Base-by-base conservation (phyloP, 2,113 vertebrate species). In the Gymnogyps californianus region DNA sequence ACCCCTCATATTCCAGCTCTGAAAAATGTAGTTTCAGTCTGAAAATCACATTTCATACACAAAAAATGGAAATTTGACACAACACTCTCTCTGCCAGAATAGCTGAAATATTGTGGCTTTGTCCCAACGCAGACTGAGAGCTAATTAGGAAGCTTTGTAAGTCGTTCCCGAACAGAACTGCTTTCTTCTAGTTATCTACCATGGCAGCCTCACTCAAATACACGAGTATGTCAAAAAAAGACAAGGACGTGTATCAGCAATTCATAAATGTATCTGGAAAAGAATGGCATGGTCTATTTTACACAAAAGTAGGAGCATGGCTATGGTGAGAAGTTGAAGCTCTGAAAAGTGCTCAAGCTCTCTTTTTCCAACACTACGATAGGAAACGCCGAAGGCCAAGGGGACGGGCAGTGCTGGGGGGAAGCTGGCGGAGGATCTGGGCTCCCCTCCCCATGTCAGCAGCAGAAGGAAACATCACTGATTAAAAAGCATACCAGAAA, bases 101-200 rank as follows among this genome's bases (percentile, higher is more conserved):
- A 88, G 67, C 34, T 93, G 88, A 95, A 94, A 96, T 93, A 94
- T 14, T 74, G 82, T 96, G 97, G 92, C 93, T 94, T 93, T 93
- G 83, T 94, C 92, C 94, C 96, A 96, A 10, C 8, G 29, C 66
- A 92, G 94, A 67, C 88, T 78, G 67, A 78, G 79, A 92, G 79
- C 71, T 96, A 97, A 94, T 94, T 96, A 96, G 78, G 82, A 94
- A 94, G 58, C 87, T 95, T 78, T 86, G 72, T 65, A 93, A 92
- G 54, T 78, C 4, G 0, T 59, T 96, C 76, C 67, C 83, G 78
- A 92, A 87, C 12, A 94, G 59, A 95, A 87, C 67, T 67, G 51
- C 83, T 90, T 93, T 89, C 57, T 71, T 92, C 85, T 90, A 42
- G 76, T 81, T 95, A 90, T 89, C 79, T 78, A 75, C 29, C n/a